Conservation (phyloP, 1,140 invertebrate genomes). For the Rhynchophorus ferrugineus region DNA sequence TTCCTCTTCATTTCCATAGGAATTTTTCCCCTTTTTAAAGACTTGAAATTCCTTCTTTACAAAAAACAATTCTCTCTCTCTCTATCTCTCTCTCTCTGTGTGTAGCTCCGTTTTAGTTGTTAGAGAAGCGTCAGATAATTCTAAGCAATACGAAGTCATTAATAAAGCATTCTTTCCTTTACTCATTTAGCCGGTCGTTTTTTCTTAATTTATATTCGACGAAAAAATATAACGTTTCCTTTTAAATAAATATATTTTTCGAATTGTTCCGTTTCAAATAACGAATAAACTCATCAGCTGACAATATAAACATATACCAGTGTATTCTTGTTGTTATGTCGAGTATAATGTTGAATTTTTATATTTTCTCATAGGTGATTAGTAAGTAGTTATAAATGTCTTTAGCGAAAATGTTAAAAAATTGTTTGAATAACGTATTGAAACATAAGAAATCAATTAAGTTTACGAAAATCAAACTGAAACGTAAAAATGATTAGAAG, state of each 20-base stretch:
- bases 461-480: constrained; percentile 29
- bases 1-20: not conserved
- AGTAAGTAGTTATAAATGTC: constrained; percentile 15
- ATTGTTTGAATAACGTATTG: constrained; percentile 16
- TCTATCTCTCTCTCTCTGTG: not conserved
- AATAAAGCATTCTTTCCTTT: constrained; percentile 1
- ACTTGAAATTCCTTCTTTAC: too few species aligned
- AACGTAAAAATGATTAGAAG: constrained; percentile 20
- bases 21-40: too few species aligned
- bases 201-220: not conserved
- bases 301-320: not conserved
- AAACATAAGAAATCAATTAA: constrained; percentile 22
- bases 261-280: too few species aligned
- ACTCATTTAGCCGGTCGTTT: not conserved
- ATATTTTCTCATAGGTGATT: constrained; percentile 3
- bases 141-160: constrained; percentile 6
- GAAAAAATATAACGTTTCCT: not conserved
- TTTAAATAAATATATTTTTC: too few species aligned
- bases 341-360: constrained; percentile 3
- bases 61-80: constrained; percentile 5
- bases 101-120: not conserved
- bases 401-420: constrained; percentile 18
- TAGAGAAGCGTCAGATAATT: not conserved
- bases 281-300: not conserved
- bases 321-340: constrained; percentile 1